Base-by-base conservation (phyloP, 1,140 invertebrate species). In the Temnothorax longispinosus region DNA sequence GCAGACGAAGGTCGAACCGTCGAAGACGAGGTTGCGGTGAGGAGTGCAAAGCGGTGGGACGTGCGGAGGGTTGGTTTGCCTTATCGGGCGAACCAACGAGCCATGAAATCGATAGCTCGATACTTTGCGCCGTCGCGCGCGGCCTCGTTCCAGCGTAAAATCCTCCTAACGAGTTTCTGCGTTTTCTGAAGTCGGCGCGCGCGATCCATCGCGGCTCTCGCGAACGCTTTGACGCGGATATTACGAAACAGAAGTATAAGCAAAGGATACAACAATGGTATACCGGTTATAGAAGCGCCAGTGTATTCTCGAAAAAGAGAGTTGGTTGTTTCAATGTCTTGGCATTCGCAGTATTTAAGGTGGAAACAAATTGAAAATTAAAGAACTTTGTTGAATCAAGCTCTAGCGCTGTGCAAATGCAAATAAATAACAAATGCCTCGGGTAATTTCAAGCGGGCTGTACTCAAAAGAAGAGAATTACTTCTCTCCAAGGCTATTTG, bases 61-160 rank as follows among this genome's bases (percentile, higher is more conserved):
- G 67, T 50, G 58, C 38, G 72, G 72, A 67, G 58, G 69, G 82
- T 77, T 71, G 72, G 80, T 58, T 78, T 81, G 75, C 84, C 89
- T 91, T 91, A 91, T 91, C 90, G 82, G 87, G 77, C 86, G 72
- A 88, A 72, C 76, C 81, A 87, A 78, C 90, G 87, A 90, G 86
- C 87, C 89, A 77, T 91, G 89, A 90, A 90, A 91, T 91, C 90
- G 90, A 91, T 91, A 91, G 90, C 89, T 91, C 90, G 88, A 91
- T 89, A 91, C 86, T 89, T 91, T 87, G 87, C 90, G 86, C 90
- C 90, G 88, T 71, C 85, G 86, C 78, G 85, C 86, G 75, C 75
- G 80, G 74, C 80, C 86, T 81, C 86, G 81, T 86, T 86, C 76
- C 81, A 44, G 11, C 81, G 76, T 90, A 78, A 90, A 90, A 90